Base-by-base conservation (phyloP, 2,888 invertebrate species). In the Eurytoma adleriae region DNA sequence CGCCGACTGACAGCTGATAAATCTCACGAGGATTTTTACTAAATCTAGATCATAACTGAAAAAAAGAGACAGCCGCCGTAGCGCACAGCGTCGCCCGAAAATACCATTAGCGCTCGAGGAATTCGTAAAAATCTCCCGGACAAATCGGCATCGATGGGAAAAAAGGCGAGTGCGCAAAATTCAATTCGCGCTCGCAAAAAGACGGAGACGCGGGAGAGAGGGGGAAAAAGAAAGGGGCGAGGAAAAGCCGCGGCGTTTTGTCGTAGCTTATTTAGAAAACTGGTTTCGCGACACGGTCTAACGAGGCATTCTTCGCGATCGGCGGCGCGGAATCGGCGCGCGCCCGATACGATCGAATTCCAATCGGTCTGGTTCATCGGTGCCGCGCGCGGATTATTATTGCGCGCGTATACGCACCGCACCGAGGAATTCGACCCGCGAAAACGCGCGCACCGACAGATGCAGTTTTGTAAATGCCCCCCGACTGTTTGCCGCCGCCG, bases 301-400 rank as follows among this genome's bases (percentile, higher is more conserved):
- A 77, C 73, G 80, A 81, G 57, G 75, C 81, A 81, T 81, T 81
- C 81, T 76, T 78, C 67, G 78, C 79, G 77, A 76, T 54, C 81
- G 74, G 56, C 67, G 64, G 50, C 66, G 69, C 69, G 79, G 74
- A 80, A 80, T 78, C 73, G 69, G 66, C 73, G 40, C 66, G 61
- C 27, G 18, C 54, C 24, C 57, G 82, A 82, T 82, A 82, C 75
- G 74, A 82, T 81, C 82, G 76, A 66, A 82, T 80, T 80, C 80
- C 80, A n/a, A 80, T 80, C 80, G 67, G 40, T 4, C 66, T 72
- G 64, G 62, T 79, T 81, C 79, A 71, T 73, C 79, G 78, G 64
- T 75, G 20, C 40, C 64, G 13, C 14, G 40, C 2, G 56, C 50
- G 68, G 30, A 54, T 73, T 75, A 67, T 79, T 40, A 68, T 74